These are phyloP conservation scores for Porphyrio hochstetteri DNA, from an alignment of 2,113 vertebrate genomes.

Conservation along the genomic window DNA sequence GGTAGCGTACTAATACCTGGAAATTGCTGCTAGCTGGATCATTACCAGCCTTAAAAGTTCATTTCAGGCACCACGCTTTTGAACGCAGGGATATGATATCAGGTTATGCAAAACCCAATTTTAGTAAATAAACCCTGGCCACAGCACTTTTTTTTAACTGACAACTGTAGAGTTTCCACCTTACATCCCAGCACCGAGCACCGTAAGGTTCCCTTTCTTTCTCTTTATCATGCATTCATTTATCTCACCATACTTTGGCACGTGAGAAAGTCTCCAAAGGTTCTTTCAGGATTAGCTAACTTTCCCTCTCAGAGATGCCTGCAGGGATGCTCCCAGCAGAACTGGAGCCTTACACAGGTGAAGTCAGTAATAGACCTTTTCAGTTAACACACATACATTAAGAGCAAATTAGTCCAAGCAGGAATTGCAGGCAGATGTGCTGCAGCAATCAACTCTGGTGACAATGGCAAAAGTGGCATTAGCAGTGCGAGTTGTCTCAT, in stretches of 20 bases:
- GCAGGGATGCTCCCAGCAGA: not conserved
- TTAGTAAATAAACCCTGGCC: not conserved
- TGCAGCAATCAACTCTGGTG: not conserved
- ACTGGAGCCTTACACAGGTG: not conserved
- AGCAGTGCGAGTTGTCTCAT: rapidly evolving
- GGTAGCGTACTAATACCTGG: not conserved
- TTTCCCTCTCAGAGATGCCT: not conserved
- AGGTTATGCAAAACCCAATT: not conserved
- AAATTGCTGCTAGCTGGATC: not conserved
- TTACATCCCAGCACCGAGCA: not conserved
- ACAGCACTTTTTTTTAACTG: not conserved
- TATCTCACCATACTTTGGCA: not conserved
- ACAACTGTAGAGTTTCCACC: not conserved
- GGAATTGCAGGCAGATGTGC: not conserved
- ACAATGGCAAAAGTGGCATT: not conserved
- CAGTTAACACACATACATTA: not conserved
- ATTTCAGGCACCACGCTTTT: not conserved
- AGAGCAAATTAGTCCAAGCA: not conserved
- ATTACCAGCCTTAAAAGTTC: not conserved
- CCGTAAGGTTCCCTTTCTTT: not conserved
- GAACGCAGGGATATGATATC: not conserved
- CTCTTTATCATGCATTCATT: not conserved
- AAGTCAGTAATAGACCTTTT: not conserved
- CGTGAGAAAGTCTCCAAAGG: not conserved
- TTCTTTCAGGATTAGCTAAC: not conserved